Base-by-base conservation (phyloP, 2,797 vertebrate genomes). In the Orestias chungarensis region DNA sequence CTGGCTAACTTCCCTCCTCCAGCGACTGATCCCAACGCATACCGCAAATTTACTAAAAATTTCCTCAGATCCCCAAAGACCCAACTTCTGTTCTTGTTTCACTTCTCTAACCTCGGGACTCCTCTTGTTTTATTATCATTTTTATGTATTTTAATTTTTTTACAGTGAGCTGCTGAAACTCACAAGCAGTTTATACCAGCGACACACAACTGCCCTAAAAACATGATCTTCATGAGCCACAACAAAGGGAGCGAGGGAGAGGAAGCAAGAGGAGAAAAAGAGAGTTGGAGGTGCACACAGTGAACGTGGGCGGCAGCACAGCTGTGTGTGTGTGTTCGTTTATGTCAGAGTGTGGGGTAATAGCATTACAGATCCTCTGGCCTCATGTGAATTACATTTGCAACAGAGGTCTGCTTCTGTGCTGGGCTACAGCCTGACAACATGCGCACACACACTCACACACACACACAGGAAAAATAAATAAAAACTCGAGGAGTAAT, bases 331-430 rank as follows among this genome's bases (percentile, higher is more conserved):
- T 71, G 57, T 82, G 79, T 71, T 71, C 69, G 20, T 69, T 66
- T 69, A 61, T 71, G 73, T 72, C 27, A 68, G 43, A 84, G 68
- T 79, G 78, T 86, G 83, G 69, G 85, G 81, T 92, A 93, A 93
- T 88, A 86, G 82, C 84, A 86, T 93, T 91, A 92, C 64, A 76
- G 85, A 70, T 90, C 85, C 74, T 89, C 88, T 75, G 85, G 89
- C 78, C 90, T 89, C 86, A 83, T 90, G 82, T 89, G 86, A 91
- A 92, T 91, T 82, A 90, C 84, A 92, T 93, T 92, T 92, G 83
- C 76, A 88, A 82, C 84, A 87, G 86, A 86, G 82, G 81, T 83
- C 87, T 89, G 89, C 90, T 92, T 90, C 92, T 90, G 88, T 90
- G 85, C 68, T 88, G 88, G 87, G 85, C 83, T 72, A 17, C 52